Conservation (phyloP, 2,113 vertebrate species). For the Megaleporinus macrocephalus region DNA sequence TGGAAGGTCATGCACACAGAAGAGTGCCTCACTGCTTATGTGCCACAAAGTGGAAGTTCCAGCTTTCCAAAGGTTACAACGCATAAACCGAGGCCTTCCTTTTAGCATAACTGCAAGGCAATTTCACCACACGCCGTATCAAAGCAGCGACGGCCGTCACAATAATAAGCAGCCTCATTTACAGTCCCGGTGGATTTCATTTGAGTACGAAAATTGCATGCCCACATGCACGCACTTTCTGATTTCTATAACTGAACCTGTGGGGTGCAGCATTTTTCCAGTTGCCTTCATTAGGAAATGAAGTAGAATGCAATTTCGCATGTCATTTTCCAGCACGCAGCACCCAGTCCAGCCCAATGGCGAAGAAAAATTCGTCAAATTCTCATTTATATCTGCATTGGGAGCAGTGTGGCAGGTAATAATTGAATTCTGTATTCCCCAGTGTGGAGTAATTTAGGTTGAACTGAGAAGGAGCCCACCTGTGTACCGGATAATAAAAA, state of each 20-base stretch:
- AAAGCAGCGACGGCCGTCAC: neutral
- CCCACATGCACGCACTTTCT: neutral
- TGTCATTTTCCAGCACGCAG: neutral
- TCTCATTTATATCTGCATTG: neutral
- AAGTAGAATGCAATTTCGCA: constrained; percentile 26
- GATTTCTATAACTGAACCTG: constrained; percentile 27
- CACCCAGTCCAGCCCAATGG: neutral
- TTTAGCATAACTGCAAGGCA: neutral
- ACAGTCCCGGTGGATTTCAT: neutral
- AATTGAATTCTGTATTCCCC: constrained; percentile 23
- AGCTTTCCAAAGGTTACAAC: constrained; percentile 7
- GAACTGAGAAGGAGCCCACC: neutral
- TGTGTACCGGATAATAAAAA: neutral
- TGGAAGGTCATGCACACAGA: constrained; percentile 16
- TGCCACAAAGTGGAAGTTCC: neutral
- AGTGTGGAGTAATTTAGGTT: neutral
- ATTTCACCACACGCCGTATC: neutral
- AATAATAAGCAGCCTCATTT: constrained; percentile 25
- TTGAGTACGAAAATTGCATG: neutral
- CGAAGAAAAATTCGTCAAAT: constrained; percentile 5
- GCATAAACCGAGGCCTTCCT: neutral
- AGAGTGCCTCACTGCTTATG: neutral
- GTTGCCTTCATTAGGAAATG: constrained; percentile 21
- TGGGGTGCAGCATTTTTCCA: constrained; percentile 13
- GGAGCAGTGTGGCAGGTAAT: constrained; percentile 1